These are phyloP conservation scores for Hirundo rustica DNA, from an alignment of 2,797 vertebrate genomes.

Conservation along the genomic window DNA sequence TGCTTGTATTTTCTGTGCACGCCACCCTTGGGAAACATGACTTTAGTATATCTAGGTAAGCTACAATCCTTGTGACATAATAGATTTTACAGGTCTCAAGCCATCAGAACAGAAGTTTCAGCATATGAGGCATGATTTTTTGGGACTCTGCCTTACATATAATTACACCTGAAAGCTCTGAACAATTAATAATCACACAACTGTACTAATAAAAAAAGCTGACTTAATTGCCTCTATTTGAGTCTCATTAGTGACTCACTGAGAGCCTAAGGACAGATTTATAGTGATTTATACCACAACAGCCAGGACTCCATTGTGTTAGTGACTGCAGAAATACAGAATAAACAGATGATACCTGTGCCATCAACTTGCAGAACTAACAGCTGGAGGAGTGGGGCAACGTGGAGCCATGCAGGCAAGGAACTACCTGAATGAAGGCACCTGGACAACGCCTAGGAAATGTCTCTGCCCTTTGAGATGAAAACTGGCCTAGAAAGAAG, in stretches of 20 bases:
- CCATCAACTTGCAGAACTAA: not conserved
- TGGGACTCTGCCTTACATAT: not conserved
- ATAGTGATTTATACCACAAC: not conserved
- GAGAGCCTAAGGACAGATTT: constrained; percentile 6
- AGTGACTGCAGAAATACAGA: not conserved
- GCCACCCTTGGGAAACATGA: not conserved
- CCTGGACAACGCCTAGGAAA: not conserved
- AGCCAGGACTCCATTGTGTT: not conserved
- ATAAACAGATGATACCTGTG: not conserved
- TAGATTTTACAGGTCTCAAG: not conserved
- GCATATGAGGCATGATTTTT: not conserved
- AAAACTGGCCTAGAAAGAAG: not conserved
- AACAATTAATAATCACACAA: constrained; percentile 18
- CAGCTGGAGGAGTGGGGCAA: not conserved
- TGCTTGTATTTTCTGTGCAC: not conserved
- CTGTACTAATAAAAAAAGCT: not conserved
- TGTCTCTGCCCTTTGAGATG: not conserved
- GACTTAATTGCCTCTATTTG: constrained; percentile 30
- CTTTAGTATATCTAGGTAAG: not conserved
- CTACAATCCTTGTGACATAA: not conserved
- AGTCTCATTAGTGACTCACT: constrained; percentile 34
- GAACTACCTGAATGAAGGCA: not conserved
- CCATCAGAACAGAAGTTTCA: not conserved
- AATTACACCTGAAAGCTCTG: constrained; percentile 5
- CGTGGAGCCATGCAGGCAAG: not conserved